Evolutionary conservation across 2,797 vertebrate genomes (phyloP).

Genomic region (Epinephelus awoara): DNA sequence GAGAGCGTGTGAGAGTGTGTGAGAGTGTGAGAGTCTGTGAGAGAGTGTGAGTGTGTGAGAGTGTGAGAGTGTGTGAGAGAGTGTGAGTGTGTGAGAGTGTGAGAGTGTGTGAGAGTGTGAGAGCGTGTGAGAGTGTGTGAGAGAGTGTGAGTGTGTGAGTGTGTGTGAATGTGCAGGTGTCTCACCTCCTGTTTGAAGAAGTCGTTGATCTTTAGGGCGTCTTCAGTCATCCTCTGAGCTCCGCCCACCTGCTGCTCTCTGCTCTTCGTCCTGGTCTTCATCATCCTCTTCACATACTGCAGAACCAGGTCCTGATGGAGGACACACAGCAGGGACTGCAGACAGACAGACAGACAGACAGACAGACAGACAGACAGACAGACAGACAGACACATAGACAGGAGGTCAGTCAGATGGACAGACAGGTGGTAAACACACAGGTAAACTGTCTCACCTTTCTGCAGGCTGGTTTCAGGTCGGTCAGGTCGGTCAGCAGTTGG

Average conservation of each 20-base stretch:
- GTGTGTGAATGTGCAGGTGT: not conserved
- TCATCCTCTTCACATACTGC: slow-evolving; percentile 86
- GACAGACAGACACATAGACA: not conserved
- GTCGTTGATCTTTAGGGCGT: slow-evolving; percentile 72
- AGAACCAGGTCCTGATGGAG: slow-evolving; percentile 86
- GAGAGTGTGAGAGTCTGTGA: too few relatives aligned
- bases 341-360: slow-evolving; percentile 13
- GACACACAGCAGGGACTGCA: slow-evolving; percentile 72
- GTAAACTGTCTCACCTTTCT: slow-evolving; percentile 59
- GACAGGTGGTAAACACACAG: not conserved
- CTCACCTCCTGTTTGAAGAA: slow-evolving; percentile 86
- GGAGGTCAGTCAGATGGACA: not conserved
- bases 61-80: too few relatives aligned
- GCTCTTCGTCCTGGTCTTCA: slow-evolving; percentile 79
- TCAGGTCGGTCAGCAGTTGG: slow-evolving; percentile 49
- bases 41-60: too few relatives aligned
- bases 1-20: too few relatives aligned
- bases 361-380: not conserved
- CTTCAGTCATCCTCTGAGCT: slow-evolving; percentile 79
- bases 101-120: too few relatives aligned
- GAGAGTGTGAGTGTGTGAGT: not conserved
- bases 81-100: too few relatives aligned
- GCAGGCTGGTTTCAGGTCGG: slow-evolving; percentile 72
- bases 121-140: too few relatives aligned
- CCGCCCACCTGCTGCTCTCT: slow-evolving; percentile 83